Percentiles rank a stretch among this genome's conserved stretches.
phyloP scores from a whole-genome alignment of 1,140 invertebrate species.

The Drosophila dunni region DNA sequence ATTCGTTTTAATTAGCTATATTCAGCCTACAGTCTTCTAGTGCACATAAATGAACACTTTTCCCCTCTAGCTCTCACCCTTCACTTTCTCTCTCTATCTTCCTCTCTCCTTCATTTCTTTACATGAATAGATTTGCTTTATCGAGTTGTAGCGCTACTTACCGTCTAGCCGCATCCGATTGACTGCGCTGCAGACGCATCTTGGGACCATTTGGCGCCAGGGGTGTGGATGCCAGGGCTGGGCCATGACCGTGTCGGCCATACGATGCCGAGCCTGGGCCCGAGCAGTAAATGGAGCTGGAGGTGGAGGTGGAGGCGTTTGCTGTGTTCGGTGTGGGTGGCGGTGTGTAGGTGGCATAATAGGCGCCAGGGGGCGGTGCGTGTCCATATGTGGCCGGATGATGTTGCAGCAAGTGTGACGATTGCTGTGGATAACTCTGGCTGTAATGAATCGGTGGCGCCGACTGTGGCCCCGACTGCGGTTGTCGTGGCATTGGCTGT shows the following conservation, averaged over 20 bases:
- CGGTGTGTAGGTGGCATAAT: slow-evolving; percentile 78
- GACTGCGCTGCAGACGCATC: slow-evolving; percentile 79
- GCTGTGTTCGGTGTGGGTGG: slow-evolving; percentile 79
- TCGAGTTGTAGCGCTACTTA: slow-evolving; percentile 45
- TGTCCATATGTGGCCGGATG: slow-evolving; percentile 53
- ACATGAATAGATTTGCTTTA: neutral
- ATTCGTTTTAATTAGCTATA: no score
- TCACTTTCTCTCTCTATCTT: no score
- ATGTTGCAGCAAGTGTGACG: slow-evolving; percentile 66
- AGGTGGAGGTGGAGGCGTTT: slow-evolving; percentile 59
- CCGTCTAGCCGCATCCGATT: slow-evolving; percentile 82
- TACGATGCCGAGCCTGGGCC: slow-evolving; percentile 45
- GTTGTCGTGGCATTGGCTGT: slow-evolving; percentile 66
- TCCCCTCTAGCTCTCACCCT: no score
- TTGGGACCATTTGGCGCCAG: slow-evolving; percentile 63
- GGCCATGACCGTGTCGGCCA: slow-evolving; percentile 54
- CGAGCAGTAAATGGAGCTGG: slow-evolving; percentile 10
- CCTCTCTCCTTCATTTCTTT: no score
- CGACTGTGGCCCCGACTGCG: slow-evolving; percentile 67
- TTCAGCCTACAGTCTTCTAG: no score
- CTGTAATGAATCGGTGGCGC: slow-evolving; percentile 77
- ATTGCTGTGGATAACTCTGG: slow-evolving; percentile 71
- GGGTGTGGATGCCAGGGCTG: slow-evolving; percentile 56
- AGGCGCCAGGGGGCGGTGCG: slow-evolving; percentile 36
- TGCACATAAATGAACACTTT: no score